Evolutionary conservation across 1,140 invertebrate species (phyloP), one percentile per base, ranked within the genome.

Genomic region (Drosophila arawakana): DNA sequence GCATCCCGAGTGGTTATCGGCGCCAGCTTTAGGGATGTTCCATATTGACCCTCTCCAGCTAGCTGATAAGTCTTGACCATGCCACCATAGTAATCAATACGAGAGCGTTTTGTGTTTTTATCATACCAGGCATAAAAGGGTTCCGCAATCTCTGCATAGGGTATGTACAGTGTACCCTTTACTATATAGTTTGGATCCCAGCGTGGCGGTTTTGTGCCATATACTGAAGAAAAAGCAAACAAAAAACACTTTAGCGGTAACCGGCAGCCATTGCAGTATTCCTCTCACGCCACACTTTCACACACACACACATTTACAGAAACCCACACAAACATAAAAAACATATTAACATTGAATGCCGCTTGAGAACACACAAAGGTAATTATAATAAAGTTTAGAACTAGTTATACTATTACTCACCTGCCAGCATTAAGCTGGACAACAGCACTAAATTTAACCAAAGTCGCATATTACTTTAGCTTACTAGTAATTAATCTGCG

Each of bases 41-140:
- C 98, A 93, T 94, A 97, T 3, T 93, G 68, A 11, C 94, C 95
- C n/a, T 94, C 78, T 2, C 94, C 91, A 1, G 94, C 93, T 10
- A 97, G 85, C 92, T 98, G 97, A 90, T 97, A 97, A 0, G 97
- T 98, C 92, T 97, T 96, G 0, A 97, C 97, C 95, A 98, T 97
- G 21, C 97, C 97, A 80, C 97, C 97, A 93, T 99, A 99, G 88
- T 98, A 99, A 93, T 99, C 98, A 74, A 99, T 98, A 66, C 98
- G 94, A 57, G 97, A 98, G 52, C 94, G 94, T 63, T 95, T 95
- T 72, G 94, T 94, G 10, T 94, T 93, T 4, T 93, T 94, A 93
- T 99, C 97, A 67, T 93, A 98, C 95, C 96, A 99, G 13, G 97
- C 97, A 86, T 95, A 95, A 91, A 99, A 98, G 4, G 98, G 97